Percentiles rank a stretch among this genome's conserved stretches.
These are phyloP conservation scores for Xyrichtys novacula DNA, from an alignment of 2,797 vertebrate genomes.

Conservation along the genomic window DNA sequence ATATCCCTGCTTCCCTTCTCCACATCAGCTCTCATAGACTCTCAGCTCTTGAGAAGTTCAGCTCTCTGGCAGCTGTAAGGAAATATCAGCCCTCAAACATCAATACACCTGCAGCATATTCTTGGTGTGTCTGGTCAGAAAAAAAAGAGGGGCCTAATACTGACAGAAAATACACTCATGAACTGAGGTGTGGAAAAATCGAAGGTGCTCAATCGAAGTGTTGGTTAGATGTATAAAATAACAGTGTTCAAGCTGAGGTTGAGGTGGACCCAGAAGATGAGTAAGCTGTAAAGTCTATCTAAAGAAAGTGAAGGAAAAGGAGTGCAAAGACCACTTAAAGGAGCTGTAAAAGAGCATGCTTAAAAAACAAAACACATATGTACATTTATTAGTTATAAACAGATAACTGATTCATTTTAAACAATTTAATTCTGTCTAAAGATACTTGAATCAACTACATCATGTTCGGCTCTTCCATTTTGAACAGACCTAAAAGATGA, in stretches of 20 bases:
- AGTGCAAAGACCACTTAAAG: slow-evolving; percentile 26
- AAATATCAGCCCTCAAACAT: neutral
- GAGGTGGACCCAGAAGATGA: neutral
- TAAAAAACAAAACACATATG: neutral
- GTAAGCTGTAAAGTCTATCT: neutral
- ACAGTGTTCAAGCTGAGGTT: neutral
- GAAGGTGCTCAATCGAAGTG: neutral
- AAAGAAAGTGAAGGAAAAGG: neutral
- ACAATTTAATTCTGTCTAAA: too few relatives aligned
- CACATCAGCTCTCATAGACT: neutral
- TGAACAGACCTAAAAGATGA: too few relatives aligned
- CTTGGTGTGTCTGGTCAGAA: neutral
- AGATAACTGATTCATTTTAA: neutral
- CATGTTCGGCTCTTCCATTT: too few relatives aligned
- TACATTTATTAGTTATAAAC: neutral
- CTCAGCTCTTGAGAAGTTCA: neutral
- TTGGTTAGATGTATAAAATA: neutral
- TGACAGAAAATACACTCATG: neutral
- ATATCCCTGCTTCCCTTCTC: neutral
- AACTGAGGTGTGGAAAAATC: neutral
- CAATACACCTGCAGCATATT: neutral
- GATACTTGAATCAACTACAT: too few relatives aligned
- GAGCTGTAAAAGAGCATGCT: neutral
- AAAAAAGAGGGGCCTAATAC: neutral
- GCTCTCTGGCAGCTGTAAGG: neutral